Evolutionary conservation across 2,888 invertebrate species (phyloP).

Genomic region (Margaritifera margaritifera): DNA sequence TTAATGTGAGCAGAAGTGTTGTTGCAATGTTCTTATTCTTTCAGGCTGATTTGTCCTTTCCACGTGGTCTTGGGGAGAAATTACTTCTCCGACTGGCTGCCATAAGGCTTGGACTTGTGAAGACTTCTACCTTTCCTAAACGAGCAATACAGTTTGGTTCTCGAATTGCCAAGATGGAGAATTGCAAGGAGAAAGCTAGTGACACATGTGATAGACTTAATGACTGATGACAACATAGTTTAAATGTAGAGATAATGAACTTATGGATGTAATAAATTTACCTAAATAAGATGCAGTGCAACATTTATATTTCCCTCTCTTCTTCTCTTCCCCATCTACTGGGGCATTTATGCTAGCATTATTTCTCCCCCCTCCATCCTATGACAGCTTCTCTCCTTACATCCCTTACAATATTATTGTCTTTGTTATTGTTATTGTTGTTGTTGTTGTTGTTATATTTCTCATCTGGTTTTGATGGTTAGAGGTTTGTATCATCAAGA

Average conservation of each 20-base stretch:
- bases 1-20: not conserved
- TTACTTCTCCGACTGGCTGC: slow-evolving; percentile 81
- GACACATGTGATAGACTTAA: slow-evolving; percentile 78
- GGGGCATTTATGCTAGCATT: no score
- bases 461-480: no score
- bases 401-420: no score
- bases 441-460: no score
- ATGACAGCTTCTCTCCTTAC: no score
- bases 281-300: no score
- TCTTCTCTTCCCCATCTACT: no score
- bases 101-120: slow-evolving; percentile 64
- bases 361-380: no score
- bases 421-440: no score
- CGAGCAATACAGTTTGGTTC: slow-evolving; percentile 98
- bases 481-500: no score
- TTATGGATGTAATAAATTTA: not conserved
- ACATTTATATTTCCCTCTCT: no score
- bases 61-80: slow-evolving; percentile 93
- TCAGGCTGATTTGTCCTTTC: slow-evolving; percentile 64
- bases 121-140: slow-evolving; percentile 83
- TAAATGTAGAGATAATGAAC: not conserved
- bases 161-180: slow-evolving; percentile 85
- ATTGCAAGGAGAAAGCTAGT: slow-evolving; percentile 89
- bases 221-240: slow-evolving; percentile 1
- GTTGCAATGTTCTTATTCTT: not conserved